Evolutionary conservation across 2,113 vertebrate species (phyloP).

Genomic region (Apodemus sylvaticus): DNA sequence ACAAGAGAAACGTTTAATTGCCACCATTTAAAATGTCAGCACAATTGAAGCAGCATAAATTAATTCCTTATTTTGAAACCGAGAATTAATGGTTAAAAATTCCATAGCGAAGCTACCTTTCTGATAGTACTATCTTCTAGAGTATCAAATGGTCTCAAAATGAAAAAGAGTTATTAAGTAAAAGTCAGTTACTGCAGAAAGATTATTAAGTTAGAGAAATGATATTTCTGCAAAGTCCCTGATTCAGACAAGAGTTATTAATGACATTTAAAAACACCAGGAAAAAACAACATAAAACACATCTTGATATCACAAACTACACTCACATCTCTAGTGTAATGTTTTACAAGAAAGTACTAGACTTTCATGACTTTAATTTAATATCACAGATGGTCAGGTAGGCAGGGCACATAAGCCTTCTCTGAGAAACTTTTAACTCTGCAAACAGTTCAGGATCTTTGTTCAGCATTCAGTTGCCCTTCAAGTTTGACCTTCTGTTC

Average conservation of each 20-base stretch:
- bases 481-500: not conserved
- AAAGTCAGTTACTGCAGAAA: conserved; percentile 13
- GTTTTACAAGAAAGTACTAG: not conserved
- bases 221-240: conserved; percentile 10
- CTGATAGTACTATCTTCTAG: conserved; percentile 5
- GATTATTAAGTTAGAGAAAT: conserved; percentile 33
- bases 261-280: not conserved
- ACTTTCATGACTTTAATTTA: not conserved
- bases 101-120: conserved; percentile 22
- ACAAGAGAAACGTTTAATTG: not conserved
- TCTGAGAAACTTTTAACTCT: not conserved
- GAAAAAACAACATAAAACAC: not conserved
- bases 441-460: not conserved
- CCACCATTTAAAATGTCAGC: not conserved
- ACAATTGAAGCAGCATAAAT: not conserved
- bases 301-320: not conserved
- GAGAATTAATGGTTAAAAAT: conserved; percentile 12
- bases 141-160: not conserved
- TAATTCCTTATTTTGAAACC: conserved; percentile 36
- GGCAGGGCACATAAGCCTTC: not conserved
- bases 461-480: not conserved
- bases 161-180: not conserved
- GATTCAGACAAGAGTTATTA: conserved; percentile 34
- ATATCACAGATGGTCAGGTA: not conserved
- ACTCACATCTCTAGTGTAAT: not conserved